Evolutionary conservation across 2,888 invertebrate species (phyloP), one percentile per base, ranked within the genome.

Genomic region (Rotaria sp.): DNA sequence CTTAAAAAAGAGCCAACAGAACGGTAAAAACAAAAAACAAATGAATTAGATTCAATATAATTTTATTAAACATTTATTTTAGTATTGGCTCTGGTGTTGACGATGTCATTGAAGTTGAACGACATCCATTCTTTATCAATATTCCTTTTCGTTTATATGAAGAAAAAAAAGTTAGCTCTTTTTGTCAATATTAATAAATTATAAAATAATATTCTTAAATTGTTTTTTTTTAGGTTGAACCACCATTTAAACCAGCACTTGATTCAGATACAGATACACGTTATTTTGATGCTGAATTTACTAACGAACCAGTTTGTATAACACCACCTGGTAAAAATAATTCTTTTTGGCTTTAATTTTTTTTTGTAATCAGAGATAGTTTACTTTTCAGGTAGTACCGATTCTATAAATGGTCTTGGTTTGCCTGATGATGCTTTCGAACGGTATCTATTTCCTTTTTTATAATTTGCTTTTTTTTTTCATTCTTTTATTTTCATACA

Each of bases 231-330:
- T 67, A 95, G 94, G 94, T 98, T 89, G 93, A 95, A 89, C 97
- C 98, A 89, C 92, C 92, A 38, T 92, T 92, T 90, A 91, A 91
- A 89, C 92, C 92, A 55, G 90, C 90, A 92, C 97, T 99, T 88
- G 94, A 95, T 88, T 95, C 95, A 80, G 98, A 98, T 90, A 97
- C 95, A 85, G 98, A 99, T 92, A 98, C 98, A 88, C 93, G 95
- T 87, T 98, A 99, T 93, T 99, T 99, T 92, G 98, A 98, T 92
- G 94, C 95, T 88, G 96, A 97, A 93, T 99, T 99, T 93, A 99
- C 98, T 8, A 96, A 96, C 11, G 90, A 90, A 88, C 88, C 89
- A 4, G 90, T 91, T 75, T 88, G 89, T 87, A 88, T 91, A 84
- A 90, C 90, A 2, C 90, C 91, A 57, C 89, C 89, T 35, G 67